Conservation (phyloP, 2,113 vertebrate species). For the Pedetes capensis region DNA sequence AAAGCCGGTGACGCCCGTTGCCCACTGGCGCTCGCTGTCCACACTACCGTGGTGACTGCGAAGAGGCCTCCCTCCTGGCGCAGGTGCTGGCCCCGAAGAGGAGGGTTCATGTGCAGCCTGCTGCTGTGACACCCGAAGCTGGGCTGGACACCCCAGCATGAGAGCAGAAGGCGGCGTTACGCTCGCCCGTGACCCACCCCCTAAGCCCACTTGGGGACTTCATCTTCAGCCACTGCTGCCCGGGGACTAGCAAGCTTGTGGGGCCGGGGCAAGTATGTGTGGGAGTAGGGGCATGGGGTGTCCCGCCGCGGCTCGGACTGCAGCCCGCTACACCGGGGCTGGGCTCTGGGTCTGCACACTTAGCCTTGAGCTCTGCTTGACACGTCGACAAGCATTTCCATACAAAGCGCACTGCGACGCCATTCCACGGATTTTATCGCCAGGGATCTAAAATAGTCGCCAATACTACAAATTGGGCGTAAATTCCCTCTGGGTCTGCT, state of each 20-base stretch:
- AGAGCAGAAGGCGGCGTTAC: not conserved
- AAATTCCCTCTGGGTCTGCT: conserved; percentile 6
- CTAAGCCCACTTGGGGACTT: not conserved
- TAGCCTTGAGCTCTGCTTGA: not conserved
- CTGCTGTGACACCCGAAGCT: not conserved
- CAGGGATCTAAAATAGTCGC: conserved; percentile 42
- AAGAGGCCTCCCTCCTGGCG: not conserved
- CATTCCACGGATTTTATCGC: not conserved
- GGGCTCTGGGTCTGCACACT: not conserved
- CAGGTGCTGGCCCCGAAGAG: not conserved
- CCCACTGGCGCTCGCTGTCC: no score
- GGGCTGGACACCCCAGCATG: not conserved
- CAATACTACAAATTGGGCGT: conserved; percentile 46
- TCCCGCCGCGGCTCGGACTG: rapidly evolving
- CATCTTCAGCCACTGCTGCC: not conserved
- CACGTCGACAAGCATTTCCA: not conserved
- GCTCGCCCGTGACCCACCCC: no score
- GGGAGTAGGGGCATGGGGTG: not conserved
- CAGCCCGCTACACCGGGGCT: not conserved
- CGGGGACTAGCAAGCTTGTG: not conserved
- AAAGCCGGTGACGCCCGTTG: not conserved
- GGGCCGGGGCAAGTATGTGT: not conserved
- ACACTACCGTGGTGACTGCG: no score
- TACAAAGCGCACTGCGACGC: not conserved
- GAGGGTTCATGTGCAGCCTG: not conserved